A percentile compares a stretch with the other conserved stretches of the same genome.
Evolutionary conservation across 1,140 invertebrate genomes (phyloP).

Genomic region (Gyrodactylus bullatarudis): DNA sequence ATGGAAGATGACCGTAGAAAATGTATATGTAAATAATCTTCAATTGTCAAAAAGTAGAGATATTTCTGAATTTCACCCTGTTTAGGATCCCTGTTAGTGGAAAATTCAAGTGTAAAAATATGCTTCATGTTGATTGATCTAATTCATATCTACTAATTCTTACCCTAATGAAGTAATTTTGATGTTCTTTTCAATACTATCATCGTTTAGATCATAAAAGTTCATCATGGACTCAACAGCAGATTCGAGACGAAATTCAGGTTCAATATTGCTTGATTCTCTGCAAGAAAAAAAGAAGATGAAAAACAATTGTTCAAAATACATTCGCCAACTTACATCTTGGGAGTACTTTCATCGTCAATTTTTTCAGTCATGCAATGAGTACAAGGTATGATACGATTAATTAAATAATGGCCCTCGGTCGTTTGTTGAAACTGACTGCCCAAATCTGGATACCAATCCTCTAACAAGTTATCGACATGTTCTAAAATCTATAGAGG

Average conservation of each 20-base stretch:
- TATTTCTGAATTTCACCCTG: neutral
- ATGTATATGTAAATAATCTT: constrained; percentile 4
- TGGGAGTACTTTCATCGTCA: neutral
- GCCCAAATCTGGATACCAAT: constrained; percentile 79
- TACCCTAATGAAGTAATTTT: no score
- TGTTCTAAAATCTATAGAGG: constrained; percentile 48
- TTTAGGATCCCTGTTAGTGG: no score
- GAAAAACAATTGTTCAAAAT: neutral
- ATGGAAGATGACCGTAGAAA: neutral
- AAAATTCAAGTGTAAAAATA: no score
- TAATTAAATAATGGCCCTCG: constrained; percentile 68
- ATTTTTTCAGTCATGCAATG: constrained; percentile 33
- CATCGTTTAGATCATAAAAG: constrained; percentile 1
- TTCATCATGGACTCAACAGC: constrained; percentile 13
- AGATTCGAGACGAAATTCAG: constrained; percentile 9
- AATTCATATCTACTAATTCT: no score
- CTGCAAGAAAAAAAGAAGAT: neutral
- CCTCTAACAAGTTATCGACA: constrained; percentile 72
- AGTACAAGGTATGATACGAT: constrained; percentile 62
- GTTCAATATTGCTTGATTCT: no score
- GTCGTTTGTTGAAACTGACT: constrained; percentile 86
- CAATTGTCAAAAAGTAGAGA: neutral
- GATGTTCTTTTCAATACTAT: neutral
- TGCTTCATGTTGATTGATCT: no score
- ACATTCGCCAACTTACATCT: no score